Evolutionary conservation across 2,113 vertebrate species (phyloP).

Genomic region (Butorides virescens): DNA sequence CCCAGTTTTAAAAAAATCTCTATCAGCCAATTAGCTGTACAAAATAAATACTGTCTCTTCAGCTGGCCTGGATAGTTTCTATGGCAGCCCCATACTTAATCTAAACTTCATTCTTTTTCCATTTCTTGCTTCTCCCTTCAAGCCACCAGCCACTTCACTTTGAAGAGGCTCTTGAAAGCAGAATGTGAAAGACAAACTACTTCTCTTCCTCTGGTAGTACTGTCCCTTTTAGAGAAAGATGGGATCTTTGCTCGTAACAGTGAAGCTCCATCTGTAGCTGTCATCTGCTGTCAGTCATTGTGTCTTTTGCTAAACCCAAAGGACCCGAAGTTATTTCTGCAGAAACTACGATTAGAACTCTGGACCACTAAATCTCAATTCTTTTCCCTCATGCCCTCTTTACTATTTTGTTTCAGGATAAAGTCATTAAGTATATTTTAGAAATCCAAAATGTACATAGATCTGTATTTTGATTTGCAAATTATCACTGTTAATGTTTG

Average conservation of each 20-base stretch:
- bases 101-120: not conserved
- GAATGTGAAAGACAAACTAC: not conserved
- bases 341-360: not conserved
- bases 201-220: not conserved
- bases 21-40: not conserved
- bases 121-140: not conserved
- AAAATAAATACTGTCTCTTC: slow-evolving; percentile 7
- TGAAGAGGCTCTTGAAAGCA: slow-evolving; percentile 31
- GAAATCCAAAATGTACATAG: not conserved
- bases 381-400: not conserved
- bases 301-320: not conserved
- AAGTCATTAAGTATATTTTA: not conserved
- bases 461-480: not conserved
- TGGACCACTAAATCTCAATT: not conserved
- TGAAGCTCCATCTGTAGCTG: not conserved
- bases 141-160: not conserved
- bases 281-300: not conserved
- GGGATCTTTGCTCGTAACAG: not conserved
- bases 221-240: not conserved
- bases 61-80: slow-evolving; percentile 3
- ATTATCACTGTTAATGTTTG: not conserved
- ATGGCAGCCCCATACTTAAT: not conserved
- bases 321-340: not conserved
- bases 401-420: not conserved
- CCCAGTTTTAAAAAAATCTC: not conserved